These are phyloP conservation scores for Danio albolineatus DNA, from an alignment of 2,797 vertebrate genomes.

Conservation along the genomic window DNA sequence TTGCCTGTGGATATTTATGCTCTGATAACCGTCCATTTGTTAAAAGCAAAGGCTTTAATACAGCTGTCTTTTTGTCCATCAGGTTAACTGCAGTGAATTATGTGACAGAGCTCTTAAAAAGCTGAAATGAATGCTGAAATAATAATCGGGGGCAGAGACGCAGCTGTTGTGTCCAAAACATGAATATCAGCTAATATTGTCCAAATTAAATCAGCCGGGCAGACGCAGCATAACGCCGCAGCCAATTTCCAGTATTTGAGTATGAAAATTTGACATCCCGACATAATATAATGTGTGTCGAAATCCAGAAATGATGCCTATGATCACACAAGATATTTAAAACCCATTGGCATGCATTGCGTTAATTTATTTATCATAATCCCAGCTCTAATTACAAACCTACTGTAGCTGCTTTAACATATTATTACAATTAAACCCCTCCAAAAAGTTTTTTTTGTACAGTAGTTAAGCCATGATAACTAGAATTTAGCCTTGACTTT, in stretches of 20 bases:
- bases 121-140: slow-evolving; percentile 47
- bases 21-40: slow-evolving; percentile 58
- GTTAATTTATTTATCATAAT: background rate
- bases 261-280: slow-evolving; percentile 39
- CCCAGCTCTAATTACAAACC: background rate
- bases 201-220: slow-evolving; percentile 27
- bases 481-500: too few species aligned
- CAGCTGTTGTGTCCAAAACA: slow-evolving; percentile 48
- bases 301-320: slow-evolving; percentile 22
- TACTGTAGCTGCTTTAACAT: background rate
- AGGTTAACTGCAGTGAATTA: slow-evolving; percentile 48
- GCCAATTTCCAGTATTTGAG: slow-evolving; percentile 33
- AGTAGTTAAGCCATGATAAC: too few species aligned
- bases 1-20: slow-evolving; percentile 52
- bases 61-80: slow-evolving; percentile 50
- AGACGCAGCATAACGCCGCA: background rate
- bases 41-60: slow-evolving; percentile 43
- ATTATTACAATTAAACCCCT: too few species aligned
- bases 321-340: slow-evolving; percentile 28
- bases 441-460: too few species aligned
- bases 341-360: slow-evolving; percentile 12
- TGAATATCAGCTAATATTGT: slow-evolving; percentile 41
- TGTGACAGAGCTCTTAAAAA: slow-evolving; percentile 46
- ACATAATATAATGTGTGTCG: slow-evolving; percentile 12
- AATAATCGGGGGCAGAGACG: slow-evolving; percentile 48